phyloP scores from a whole-genome alignment of 2,113 vertebrate genomes.

The Riparia riparia region DNA sequence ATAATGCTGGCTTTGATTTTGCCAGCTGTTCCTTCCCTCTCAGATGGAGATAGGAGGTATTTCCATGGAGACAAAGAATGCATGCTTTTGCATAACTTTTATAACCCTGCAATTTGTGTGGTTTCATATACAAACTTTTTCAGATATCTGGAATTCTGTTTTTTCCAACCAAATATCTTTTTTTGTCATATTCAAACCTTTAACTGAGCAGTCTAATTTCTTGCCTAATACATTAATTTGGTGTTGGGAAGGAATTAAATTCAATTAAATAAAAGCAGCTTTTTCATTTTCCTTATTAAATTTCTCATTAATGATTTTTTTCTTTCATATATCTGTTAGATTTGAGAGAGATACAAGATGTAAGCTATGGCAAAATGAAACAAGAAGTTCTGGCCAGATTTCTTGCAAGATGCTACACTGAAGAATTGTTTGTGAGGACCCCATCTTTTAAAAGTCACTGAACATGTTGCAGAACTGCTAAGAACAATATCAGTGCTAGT shows the following conservation, averaged over 20 bases:
- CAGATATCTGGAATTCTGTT: background rate
- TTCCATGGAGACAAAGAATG: background rate
- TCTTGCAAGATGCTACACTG: background rate
- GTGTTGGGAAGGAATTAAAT: background rate
- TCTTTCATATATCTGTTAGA: background rate
- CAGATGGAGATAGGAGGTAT: background rate
- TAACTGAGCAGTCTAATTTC: background rate
- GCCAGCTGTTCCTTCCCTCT: background rate
- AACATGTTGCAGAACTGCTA: background rate
- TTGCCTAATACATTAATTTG: background rate
- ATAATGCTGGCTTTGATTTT: background rate
- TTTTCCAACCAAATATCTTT: background rate
- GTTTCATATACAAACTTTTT: background rate
- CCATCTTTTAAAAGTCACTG: background rate
- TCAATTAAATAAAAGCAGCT: fast-evolving
- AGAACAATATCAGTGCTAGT: background rate
- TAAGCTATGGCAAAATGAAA: background rate
- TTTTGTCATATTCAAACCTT: background rate
- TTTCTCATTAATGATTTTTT: background rate
- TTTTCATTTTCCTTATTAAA: background rate
- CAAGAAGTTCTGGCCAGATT: background rate
- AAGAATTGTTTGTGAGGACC: background rate
- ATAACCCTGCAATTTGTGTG: background rate
- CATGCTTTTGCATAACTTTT: background rate
- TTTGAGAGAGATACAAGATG: background rate